Base-by-base conservation (phyloP, 2,797 vertebrate species). In the Gadopsis bispinosus region DNA sequence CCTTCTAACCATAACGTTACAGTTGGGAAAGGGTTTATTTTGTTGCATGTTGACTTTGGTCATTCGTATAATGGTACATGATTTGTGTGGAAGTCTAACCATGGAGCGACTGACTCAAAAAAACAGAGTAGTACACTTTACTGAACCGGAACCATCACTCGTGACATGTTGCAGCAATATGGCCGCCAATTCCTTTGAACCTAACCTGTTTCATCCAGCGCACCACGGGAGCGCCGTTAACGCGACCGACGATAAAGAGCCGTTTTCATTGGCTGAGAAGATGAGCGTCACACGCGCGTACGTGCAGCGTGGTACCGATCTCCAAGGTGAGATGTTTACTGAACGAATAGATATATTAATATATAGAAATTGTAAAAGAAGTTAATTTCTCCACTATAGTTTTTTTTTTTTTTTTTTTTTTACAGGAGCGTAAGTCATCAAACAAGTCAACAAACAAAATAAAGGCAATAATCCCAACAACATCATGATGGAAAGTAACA, bases 181-280 rank as follows among this genome's bases (percentile, higher is more conserved):
- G 64, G 37, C 33, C 37, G 41, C 41, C 29, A 2, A n/a, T 17
- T 61, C 19, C 2, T 33, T n/a, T 20, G 7, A 29, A 31, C 1
- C 7, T 7, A 6, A 4, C 7, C 14, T 45, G 5, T n/a, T 13
- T 7, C 6, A 13, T 62, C 39, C 29, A 11, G n/a, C 3, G 5
- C 26, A 22, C 9, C 26, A 3, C 8, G 16, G 1, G 7, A 33
- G 6, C n/a, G 1, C 4, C 20, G 31, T 16, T 35, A 7, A 7
- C n/a, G 5, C 1, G 8, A 8, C 14, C 20, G 9, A 8, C 4
- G 19, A 4, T 10, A 10, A 31, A 43, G 58, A 16, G 6, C 10
- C 0, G 11, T 63, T 75, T 26, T 76, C 39, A 86, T 86, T 89
- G 87, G 87, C 73, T 83, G 50, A 79, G 20, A 56, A 11, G 29